phyloP scores from a whole-genome alignment of 2,113 vertebrate genomes.

The Ceyx margarethae region DNA sequence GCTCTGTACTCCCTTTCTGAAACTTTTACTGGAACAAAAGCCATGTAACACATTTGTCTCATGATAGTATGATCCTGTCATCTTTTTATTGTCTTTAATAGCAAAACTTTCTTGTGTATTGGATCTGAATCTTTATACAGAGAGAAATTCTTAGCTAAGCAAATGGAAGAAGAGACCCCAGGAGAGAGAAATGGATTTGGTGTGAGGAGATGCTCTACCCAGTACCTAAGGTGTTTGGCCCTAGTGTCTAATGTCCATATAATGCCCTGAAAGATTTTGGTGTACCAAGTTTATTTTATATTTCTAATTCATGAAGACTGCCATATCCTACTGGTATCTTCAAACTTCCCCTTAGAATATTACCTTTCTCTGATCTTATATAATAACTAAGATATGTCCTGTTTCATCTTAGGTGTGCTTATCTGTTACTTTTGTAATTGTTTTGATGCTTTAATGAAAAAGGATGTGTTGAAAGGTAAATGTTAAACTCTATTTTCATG shows the following conservation, averaged over 20 bases:
- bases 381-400: background rate
- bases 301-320: background rate
- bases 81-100: constrained; percentile 58
- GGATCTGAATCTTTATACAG: constrained; percentile 60
- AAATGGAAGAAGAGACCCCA: constrained; percentile 56
- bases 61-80: constrained; percentile 36
- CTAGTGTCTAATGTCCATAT: constrained; percentile 38
- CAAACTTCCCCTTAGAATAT: background rate
- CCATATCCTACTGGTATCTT: background rate
- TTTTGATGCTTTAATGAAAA: background rate
- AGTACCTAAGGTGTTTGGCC: constrained; percentile 56
- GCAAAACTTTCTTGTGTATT: constrained; percentile 46
- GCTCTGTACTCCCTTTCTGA: background rate
- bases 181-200: constrained; percentile 55
- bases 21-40: constrained; percentile 11
- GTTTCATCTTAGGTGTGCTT: background rate
- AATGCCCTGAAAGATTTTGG: constrained; percentile 30
- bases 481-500: background rate
- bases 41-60: background rate
- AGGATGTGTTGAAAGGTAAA: background rate
- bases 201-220: constrained; percentile 59
- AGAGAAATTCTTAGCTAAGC: constrained; percentile 63
- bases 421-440: background rate
- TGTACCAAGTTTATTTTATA: background rate
- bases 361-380: background rate